phyloP scores from a whole-genome alignment of 2,888 invertebrate species.

The Minunthozetes semirufus region DNA sequence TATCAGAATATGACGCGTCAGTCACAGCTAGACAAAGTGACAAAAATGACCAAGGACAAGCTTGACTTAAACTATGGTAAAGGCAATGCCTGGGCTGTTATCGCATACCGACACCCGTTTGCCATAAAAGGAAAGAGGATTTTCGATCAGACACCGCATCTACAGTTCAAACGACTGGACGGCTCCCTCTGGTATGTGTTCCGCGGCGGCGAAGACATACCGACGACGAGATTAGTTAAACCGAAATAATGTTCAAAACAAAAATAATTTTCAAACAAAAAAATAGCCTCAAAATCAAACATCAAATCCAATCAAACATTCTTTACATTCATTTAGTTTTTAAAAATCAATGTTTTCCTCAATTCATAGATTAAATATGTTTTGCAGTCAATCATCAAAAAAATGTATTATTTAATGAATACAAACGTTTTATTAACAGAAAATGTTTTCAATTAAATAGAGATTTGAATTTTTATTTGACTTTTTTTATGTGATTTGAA shows the following conservation, averaged over 20 bases:
- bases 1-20: not conserved
- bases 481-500: not conserved
- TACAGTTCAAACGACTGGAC: conserved; percentile 1
- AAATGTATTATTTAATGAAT: too few species aligned
- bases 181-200: not conserved
- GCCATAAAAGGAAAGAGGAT: not conserved
- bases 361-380: too few species aligned
- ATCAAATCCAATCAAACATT: too few species aligned
- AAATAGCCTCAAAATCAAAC: too few species aligned
- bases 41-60: not conserved
- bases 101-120: not conserved
- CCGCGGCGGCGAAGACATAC: not conserved
- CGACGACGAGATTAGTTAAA: too few species aligned
- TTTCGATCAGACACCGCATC: not conserved
- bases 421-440: too few species aligned
- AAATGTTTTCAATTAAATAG: not conserved
- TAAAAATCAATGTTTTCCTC: too few species aligned
- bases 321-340: too few species aligned
- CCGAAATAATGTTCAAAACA: too few species aligned
- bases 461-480: not conserved
- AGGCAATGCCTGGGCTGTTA: conserved; percentile 10
- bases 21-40: not conserved
- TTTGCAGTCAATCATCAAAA: too few species aligned
- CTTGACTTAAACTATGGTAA: conserved; percentile 3
- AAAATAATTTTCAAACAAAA: too few species aligned